Evolutionary conservation across 2,113 vertebrate species (phyloP).

Genomic region (Cranoglanis bouderius): DNA sequence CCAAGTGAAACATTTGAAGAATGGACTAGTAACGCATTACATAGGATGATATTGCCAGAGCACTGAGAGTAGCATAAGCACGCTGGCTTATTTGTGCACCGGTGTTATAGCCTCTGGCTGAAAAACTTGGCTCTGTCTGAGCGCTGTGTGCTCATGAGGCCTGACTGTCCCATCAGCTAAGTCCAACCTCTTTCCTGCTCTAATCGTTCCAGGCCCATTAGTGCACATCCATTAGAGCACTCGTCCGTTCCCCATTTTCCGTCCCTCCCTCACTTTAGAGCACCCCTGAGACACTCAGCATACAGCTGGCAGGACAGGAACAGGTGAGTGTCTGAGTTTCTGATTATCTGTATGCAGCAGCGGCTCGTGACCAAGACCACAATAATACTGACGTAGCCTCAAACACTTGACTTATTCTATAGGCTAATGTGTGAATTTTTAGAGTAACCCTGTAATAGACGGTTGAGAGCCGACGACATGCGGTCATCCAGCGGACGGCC

Average conservation of each 20-base stretch:
- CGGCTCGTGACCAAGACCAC: not conserved
- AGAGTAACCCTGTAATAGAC: not conserved
- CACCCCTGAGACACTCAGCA: slow-evolving; percentile 70
- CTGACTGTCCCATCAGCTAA: slow-evolving; percentile 45
- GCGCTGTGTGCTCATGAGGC: slow-evolving; percentile 24
- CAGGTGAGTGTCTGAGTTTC: slow-evolving; percentile 39
- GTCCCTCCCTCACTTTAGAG: slow-evolving; percentile 69
- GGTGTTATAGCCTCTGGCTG: not conserved
- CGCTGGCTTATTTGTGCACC: not conserved
- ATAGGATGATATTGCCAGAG: not conserved
- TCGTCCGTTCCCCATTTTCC: slow-evolving; percentile 33
- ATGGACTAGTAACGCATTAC: too few relatives aligned
- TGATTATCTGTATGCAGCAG: not conserved
- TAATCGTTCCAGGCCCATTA: slow-evolving; percentile 71
- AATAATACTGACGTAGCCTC: too few relatives aligned
- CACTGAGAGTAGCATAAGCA: not conserved
- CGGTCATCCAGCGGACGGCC: not conserved
- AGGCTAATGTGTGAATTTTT: not conserved
- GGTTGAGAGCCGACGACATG: not conserved
- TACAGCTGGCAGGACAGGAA: slow-evolving; percentile 42
- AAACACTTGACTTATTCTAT: not conserved
- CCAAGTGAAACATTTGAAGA: not conserved
- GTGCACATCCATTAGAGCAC: slow-evolving; percentile 69
- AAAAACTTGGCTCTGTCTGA: slow-evolving; percentile 10
- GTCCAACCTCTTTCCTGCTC: slow-evolving; percentile 69